Evolutionary conservation across 2,797 vertebrate species (phyloP).

Genomic region (Acipenser oxyrinchus): DNA sequence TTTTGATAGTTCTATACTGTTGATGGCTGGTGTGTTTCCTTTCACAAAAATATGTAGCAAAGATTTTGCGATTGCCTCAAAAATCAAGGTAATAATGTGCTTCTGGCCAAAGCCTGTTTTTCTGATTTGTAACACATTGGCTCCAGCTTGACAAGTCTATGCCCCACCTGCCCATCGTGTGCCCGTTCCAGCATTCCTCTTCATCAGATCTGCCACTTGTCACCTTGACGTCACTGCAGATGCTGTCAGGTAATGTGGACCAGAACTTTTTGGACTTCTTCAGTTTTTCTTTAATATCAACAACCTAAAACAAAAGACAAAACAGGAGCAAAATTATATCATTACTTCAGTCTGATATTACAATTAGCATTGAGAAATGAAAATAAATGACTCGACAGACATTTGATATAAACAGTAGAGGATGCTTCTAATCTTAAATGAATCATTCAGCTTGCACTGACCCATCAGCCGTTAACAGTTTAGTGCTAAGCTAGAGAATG

Average conservation of each 20-base stretch:
- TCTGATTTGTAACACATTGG: neutral
- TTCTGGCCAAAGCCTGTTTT: no score
- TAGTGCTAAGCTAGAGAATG: conserved; percentile 26
- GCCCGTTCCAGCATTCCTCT: conserved; percentile 90
- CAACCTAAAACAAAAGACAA: conserved; percentile 56
- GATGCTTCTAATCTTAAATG: neutral
- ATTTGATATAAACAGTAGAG: neutral
- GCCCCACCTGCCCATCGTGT: conserved; percentile 78
- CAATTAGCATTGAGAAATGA: neutral
- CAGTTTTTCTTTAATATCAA: conserved; percentile 89
- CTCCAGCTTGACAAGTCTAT: conserved; percentile 13
- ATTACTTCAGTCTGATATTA: neutral
- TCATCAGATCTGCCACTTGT: conserved; percentile 63
- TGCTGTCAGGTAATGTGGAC: conserved; percentile 75
- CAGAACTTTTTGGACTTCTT: conserved; percentile 89
- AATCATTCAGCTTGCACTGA: conserved; percentile 3
- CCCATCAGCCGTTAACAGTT: conserved; percentile 19
- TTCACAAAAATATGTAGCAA: no score
- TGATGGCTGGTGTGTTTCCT: no score
- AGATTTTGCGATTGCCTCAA: no score
- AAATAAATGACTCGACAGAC: conserved; percentile 6
- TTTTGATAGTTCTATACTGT: no score
- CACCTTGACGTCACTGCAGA: conserved; percentile 77
- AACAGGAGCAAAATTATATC: conserved; percentile 12
- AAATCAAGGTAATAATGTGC: no score